phyloP scores from a whole-genome alignment of 2,113 vertebrate genomes.

The Stigmatopora nigra region DNA sequence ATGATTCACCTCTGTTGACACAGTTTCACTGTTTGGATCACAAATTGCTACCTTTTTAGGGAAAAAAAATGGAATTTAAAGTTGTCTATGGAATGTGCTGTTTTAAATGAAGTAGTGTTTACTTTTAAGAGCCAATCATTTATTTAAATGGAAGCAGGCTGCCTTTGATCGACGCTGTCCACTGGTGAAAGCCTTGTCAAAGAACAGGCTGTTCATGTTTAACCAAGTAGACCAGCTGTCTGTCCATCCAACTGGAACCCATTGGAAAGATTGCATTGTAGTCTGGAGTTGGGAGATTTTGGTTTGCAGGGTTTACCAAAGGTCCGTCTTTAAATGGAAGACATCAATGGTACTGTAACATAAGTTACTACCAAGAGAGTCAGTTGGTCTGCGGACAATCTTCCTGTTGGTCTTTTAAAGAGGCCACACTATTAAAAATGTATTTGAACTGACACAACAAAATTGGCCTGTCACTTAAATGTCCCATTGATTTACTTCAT shows the following conservation, averaged over 20 bases:
- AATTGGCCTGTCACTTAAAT: neutral
- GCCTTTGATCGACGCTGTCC: constrained; percentile 15
- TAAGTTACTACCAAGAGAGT: neutral
- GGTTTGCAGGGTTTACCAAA: constrained; percentile 17
- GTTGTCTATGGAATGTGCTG: neutral
- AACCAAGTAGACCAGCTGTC: constrained; percentile 46
- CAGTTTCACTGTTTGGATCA: neutral
- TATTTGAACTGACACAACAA: neutral
- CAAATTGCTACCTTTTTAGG: neutral
- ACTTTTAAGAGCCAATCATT: constrained; percentile 11
- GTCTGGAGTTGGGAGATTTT: constrained; percentile 23
- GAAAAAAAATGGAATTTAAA: too few relatives aligned
- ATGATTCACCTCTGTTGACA: neutral
- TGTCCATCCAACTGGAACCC: constrained; percentile 33
- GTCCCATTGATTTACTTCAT: neutral
- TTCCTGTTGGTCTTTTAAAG: constrained; percentile 2
- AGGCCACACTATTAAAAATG: neutral
- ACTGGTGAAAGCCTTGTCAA: constrained; percentile 34
- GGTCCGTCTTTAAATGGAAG: constrained; percentile 15
- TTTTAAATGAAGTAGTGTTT: constrained; percentile 5
- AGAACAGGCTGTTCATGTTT: constrained; percentile 48
- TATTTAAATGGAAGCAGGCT: constrained; percentile 15
- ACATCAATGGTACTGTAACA: neutral
- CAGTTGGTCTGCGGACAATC: neutral
- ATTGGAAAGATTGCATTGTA: constrained; percentile 28